A percentile compares a stretch with the other conserved stretches of the same genome.
Conservation (phyloP, 1,140 invertebrate genomes). For the Sitobion miscanthi region DNA sequence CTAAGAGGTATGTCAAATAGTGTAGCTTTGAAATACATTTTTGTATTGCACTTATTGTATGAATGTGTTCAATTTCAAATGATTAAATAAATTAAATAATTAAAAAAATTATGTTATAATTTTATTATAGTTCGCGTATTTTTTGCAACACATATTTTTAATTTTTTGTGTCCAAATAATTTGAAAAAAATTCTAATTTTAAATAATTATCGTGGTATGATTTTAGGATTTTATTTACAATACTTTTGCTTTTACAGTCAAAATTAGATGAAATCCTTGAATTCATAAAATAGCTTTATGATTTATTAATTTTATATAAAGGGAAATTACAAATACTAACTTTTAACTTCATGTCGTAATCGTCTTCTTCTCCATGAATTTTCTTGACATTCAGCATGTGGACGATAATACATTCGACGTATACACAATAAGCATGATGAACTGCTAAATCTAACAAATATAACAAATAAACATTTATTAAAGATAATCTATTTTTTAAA, state of each 20-base stretch:
- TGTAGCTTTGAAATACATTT: too few relatives aligned
- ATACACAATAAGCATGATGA: constrained; percentile 86
- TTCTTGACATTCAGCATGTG: constrained; percentile 69
- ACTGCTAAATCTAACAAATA: constrained; percentile 68
- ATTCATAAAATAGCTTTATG: not conserved
- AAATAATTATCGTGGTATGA: too few relatives aligned
- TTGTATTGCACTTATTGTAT: too few relatives aligned
- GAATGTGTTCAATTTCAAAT: too few relatives aligned
- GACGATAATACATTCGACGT: constrained; percentile 75
- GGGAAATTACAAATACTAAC: constrained; percentile 60
- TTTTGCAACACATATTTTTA: too few relatives aligned
- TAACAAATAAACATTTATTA: constrained; percentile 14
- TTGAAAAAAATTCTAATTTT: too few relatives aligned
- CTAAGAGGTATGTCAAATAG: too few relatives aligned
- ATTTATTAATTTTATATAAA: not conserved
- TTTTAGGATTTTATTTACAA: not conserved
- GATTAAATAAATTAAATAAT: too few relatives aligned
- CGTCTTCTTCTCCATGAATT: constrained; percentile 78
- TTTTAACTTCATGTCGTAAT: constrained; percentile 76
- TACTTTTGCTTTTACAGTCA: not conserved
- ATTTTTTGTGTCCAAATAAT: too few relatives aligned
- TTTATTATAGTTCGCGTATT: too few relatives aligned
- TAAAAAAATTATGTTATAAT: too few relatives aligned
- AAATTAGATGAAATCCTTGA: not conserved
- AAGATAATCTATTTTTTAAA: not conserved